These are phyloP conservation scores for Aphaenogaster ashmeadi DNA, from an alignment of 1,140 invertebrate genomes.

Conservation along the genomic window DNA sequence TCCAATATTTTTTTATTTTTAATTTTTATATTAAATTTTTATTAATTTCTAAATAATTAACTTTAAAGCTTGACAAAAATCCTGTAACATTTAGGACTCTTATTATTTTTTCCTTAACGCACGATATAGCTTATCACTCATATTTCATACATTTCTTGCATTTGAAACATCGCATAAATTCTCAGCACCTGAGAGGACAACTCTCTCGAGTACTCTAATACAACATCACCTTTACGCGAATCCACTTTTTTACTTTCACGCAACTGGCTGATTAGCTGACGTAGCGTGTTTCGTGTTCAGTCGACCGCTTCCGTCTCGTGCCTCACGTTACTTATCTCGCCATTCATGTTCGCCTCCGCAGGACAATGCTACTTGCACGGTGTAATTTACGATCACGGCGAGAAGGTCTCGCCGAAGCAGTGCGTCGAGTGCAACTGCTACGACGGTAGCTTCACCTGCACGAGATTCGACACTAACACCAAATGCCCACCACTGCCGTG, in stretches of 20 bases:
- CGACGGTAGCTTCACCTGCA: constrained; percentile 94
- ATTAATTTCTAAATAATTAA: background rate
- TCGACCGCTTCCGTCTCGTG: constrained; percentile 14
- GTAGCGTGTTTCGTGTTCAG: constrained; percentile 16
- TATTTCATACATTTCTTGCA: background rate
- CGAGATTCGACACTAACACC: constrained; percentile 91
- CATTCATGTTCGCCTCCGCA: constrained; percentile 83
- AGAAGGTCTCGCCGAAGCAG: constrained; percentile 91
- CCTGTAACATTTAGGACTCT: background rate
- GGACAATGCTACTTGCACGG: constrained; percentile 93
- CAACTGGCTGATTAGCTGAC: constrained; percentile 30
- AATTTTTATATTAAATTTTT: background rate
- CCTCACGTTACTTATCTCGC: constrained; percentile 35
- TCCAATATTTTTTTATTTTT: background rate
- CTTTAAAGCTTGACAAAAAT: background rate
- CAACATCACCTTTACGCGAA: background rate
- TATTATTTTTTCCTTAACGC: background rate
- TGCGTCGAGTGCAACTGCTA: constrained; percentile 92
- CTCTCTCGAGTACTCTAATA: constrained; percentile 9
- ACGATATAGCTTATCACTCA: background rate
- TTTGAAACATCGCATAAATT: constrained; percentile 3
- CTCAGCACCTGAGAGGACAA: background rate
- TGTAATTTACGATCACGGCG: constrained; percentile 94
- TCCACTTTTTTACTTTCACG: constrained; percentile 16
- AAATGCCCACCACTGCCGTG: constrained; percentile 94